These are phyloP conservation scores for Drosophila saltans DNA, from an alignment of 1,140 invertebrate genomes.

Conservation along the genomic window DNA sequence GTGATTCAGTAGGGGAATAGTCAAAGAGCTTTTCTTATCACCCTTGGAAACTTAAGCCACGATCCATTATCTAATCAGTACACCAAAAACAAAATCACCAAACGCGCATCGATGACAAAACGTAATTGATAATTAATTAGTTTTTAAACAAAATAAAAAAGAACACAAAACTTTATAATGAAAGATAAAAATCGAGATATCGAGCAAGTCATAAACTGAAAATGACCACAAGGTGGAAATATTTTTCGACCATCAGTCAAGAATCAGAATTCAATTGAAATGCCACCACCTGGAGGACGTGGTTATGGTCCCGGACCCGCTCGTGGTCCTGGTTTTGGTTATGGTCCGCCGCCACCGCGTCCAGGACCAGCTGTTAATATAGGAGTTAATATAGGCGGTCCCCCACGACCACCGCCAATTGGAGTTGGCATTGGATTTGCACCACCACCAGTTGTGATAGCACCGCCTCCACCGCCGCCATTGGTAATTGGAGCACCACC, in stretches of 20 bases:
- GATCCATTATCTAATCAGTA: constrained; percentile 60
- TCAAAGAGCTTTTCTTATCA: constrained; percentile 33
- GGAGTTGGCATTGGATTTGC: constrained; percentile 61
- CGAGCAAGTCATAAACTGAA: neutral
- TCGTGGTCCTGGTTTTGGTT: constrained; percentile 48
- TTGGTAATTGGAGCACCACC: constrained; percentile 31
- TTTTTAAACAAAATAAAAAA: constrained; percentile 30
- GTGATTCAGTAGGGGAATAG: constrained; percentile 29
- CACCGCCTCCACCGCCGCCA: constrained; percentile 11
- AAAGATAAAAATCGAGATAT: constrained; percentile 24
- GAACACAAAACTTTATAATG: neutral
- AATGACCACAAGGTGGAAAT: constrained; percentile 37
- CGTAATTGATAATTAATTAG: constrained; percentile 78
- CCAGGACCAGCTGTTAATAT: constrained; percentile 63
- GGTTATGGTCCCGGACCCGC: constrained; percentile 56
- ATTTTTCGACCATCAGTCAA: constrained; percentile 51
- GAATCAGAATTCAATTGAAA: constrained; percentile 39
- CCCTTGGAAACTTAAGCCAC: constrained; percentile 20
- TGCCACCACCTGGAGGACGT: constrained; percentile 66
- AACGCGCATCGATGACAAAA: constrained; percentile 11
- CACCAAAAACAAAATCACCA: constrained; percentile 56
- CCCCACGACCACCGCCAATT: constrained; percentile 57
- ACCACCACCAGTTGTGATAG: constrained; percentile 40
- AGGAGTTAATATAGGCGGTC: constrained; percentile 64
- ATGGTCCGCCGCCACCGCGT: constrained; percentile 51